A percentile compares a stretch with the other conserved stretches of the same genome.
phyloP scores from a whole-genome alignment of 1,140 invertebrate species.

The Colletes gigas region DNA sequence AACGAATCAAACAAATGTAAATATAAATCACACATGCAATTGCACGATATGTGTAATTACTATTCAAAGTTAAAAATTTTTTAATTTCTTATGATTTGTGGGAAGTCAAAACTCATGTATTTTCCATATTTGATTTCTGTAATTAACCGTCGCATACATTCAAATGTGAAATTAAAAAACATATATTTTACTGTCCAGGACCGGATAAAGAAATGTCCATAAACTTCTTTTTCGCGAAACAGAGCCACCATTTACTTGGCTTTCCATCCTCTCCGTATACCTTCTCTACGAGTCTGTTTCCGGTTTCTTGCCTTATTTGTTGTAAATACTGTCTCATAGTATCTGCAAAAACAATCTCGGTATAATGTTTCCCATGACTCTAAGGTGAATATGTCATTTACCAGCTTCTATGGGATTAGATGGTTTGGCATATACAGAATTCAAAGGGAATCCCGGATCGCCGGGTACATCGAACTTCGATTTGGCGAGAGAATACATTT shows the following conservation, averaged over 20 bases:
- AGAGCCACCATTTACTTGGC: slow-evolving; percentile 99
- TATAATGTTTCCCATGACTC: background rate
- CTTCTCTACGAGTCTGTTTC: slow-evolving; percentile 93
- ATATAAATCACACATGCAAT: background rate
- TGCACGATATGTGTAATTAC: background rate
- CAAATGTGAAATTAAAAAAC: slow-evolving; percentile 16
- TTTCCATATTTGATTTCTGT: background rate
- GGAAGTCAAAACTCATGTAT: background rate
- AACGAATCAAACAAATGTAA: background rate
- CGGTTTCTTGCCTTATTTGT: slow-evolving; percentile 97
- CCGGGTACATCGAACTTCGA: slow-evolving; percentile 98
- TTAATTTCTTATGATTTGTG: slow-evolving; percentile 8
- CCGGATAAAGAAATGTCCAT: slow-evolving; percentile 98
- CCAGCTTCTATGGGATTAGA: slow-evolving; percentile 89
- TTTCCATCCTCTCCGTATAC: slow-evolving; percentile 91
- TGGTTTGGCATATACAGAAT: slow-evolving; percentile 97
- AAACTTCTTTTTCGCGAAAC: slow-evolving; percentile 99
- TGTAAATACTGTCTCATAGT: slow-evolving; percentile 95
- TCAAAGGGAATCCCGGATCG: slow-evolving; percentile 97
- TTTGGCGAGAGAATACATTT: slow-evolving; percentile 97
- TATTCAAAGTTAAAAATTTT: background rate
- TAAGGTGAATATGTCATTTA: slow-evolving; percentile 68
- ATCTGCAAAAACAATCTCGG: slow-evolving; percentile 82
- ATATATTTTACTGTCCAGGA: slow-evolving; percentile 84
- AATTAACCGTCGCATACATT: slow-evolving; percentile 19